Base-by-base conservation (phyloP, 2,888 invertebrate species). In the Apamea sordens region DNA sequence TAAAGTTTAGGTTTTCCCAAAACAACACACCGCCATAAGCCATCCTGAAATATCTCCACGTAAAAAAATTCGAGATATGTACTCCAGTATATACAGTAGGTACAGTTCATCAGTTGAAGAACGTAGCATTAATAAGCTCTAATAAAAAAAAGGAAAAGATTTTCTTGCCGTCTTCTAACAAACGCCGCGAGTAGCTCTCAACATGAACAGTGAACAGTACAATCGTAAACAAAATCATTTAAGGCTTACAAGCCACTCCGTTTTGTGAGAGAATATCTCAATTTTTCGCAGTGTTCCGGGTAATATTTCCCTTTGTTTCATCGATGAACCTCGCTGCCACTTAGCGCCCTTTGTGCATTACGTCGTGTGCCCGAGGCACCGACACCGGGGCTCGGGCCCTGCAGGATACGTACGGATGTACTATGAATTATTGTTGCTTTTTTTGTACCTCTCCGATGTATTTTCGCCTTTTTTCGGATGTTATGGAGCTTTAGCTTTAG, bases 331-430 rank as follows among this genome's bases (percentile, higher is more conserved):
- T 90, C 90, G 90, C 89, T 87, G 90, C 89, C 93, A 93, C 93
- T 94, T 93, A 93, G 89, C 92, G 93, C 94, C 93, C 95, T 95
- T 95, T 95, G 94, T 94, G 94, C 94, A 95, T 95, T 94, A 95
- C 92, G 88, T 82, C 87, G 89, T 83, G 90, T 89, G 93, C 93
- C 91, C 87, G 89, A 86, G 92, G 94, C 92, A 84, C 73, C 88
- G 83, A 76, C 79, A 83, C 87, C 84, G 84, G 84, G 85, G 77
- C 85, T 53, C 65, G 44, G 63, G 70, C 59, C 73, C 82, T 82
- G 69, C 69, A 69, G 64, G 77, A 69, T 61, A 59, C 18, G 59
- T 61, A 15, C 63, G 78, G 83, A 84, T 83, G 80, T 88, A 78
- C 85, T 70, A 81, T 84, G 79, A 89, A 75, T 79, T 84, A 83